A percentile compares a stretch with the other conserved stretches of the same genome.
phyloP scores from a whole-genome alignment of 2,797 vertebrate genomes.

The Monodelphis domestica region DNA sequence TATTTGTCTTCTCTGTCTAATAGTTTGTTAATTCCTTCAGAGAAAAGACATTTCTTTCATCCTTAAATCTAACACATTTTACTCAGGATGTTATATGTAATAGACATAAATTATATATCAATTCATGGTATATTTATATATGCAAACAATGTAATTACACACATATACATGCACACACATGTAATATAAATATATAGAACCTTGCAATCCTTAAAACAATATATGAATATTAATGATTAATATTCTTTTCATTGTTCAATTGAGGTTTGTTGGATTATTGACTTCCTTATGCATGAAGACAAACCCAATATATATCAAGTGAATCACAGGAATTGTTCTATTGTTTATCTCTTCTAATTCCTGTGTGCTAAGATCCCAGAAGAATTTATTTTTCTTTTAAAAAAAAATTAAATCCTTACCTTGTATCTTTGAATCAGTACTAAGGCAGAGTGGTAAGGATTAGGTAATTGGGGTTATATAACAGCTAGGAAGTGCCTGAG shows the following conservation, averaged over 20 bases:
- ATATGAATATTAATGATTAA: background rate
- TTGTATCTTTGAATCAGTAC: too few species aligned
- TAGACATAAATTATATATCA: background rate
- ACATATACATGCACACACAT: background rate
- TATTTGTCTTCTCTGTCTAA: background rate
- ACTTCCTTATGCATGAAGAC: background rate
- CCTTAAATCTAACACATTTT: background rate
- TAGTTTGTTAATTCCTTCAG: background rate
- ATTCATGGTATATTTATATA: background rate
- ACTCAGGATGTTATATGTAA: background rate
- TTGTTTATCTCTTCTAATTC: background rate
- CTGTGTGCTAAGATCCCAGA: background rate
- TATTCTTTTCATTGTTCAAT: background rate
- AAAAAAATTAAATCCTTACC: too few species aligned
- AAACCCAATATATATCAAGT: background rate
- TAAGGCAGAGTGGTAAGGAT: too few species aligned
- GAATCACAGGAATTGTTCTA: background rate
- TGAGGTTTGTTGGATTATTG: background rate
- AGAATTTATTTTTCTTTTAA: too few species aligned
- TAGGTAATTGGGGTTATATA: too few species aligned
- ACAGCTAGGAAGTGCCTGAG: too few species aligned
- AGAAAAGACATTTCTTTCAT: background rate
- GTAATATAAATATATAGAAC: background rate
- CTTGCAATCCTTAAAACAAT: background rate
- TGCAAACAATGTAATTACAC: too few species aligned